A percentile compares a stretch with the other conserved stretches of the same genome.
These are phyloP conservation scores for Pangasius krempfi DNA, from an alignment of 2,797 vertebrate genomes.

Conservation along the genomic window DNA sequence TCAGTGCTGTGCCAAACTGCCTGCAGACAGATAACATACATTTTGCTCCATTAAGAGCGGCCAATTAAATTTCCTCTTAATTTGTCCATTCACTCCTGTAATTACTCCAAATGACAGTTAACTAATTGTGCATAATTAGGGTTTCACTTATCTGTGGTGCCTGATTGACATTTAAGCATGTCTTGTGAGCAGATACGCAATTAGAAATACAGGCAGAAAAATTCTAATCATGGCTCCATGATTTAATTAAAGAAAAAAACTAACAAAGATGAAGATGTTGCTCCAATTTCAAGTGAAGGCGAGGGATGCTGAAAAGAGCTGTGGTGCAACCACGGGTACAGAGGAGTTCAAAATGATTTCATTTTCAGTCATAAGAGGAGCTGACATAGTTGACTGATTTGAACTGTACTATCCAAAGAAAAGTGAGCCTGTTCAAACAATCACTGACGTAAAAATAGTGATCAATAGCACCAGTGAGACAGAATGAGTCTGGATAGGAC, in stretches of 20 bases:
- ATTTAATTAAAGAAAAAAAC: constrained; percentile 60
- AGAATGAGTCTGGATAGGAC: constrained; percentile 38
- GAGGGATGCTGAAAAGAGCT: constrained; percentile 17
- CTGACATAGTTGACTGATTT: not conserved
- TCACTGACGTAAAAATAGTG: constrained; percentile 43
- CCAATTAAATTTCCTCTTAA: constrained; percentile 64
- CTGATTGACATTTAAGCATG: constrained; percentile 70
- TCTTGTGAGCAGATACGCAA: constrained; percentile 60
- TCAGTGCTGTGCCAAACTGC: constrained; percentile 14
- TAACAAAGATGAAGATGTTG: constrained; percentile 52
- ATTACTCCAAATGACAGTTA: constrained; percentile 64
- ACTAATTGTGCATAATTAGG: constrained; percentile 71
- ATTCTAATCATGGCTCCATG: constrained; percentile 45
- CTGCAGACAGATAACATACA: constrained; percentile 32
- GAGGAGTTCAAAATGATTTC: not conserved
- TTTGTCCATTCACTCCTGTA: constrained; percentile 63
- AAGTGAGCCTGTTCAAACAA: not conserved
- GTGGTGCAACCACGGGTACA: not conserved
- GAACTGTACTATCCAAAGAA: not conserved
- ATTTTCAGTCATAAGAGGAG: not conserved
- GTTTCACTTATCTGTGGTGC: constrained; percentile 61
- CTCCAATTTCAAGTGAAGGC: constrained; percentile 35
- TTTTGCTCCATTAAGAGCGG: constrained; percentile 57
- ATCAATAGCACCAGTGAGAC: constrained; percentile 56
- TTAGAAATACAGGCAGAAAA: constrained; percentile 64